Evolutionary conservation across 2,888 invertebrate genomes (phyloP).

Genomic region (Heliothis peltigera): DNA sequence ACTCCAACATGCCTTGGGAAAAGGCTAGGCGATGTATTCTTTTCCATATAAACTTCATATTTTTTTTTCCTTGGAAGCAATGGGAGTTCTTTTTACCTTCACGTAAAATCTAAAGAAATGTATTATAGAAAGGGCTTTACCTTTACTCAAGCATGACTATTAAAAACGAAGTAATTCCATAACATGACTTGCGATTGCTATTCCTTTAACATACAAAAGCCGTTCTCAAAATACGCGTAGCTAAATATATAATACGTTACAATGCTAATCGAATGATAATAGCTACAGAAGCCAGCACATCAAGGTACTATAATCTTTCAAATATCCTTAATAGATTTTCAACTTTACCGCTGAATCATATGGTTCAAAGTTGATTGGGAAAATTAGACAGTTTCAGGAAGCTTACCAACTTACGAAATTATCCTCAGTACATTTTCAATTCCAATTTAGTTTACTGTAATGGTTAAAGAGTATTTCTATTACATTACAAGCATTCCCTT

Average conservation of each 20-base stretch:
- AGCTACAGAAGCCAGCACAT: no score
- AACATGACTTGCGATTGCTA: background rate
- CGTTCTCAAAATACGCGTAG: background rate
- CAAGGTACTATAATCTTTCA: no score
- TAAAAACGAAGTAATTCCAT: background rate
- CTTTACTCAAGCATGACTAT: background rate
- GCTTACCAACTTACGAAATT: conserved; percentile 24
- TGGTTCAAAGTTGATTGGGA: no score
- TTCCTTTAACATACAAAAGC: background rate
- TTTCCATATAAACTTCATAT: no score
- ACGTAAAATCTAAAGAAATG: no score
- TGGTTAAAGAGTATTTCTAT: conserved; percentile 58
- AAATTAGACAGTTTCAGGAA: no score
- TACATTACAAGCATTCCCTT: conserved; percentile 56
- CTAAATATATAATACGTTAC: conserved; percentile 17
- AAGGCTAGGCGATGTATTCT: no score
- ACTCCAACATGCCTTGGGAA: no score
- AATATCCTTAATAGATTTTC: no score
- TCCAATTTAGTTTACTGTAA: conserved; percentile 55
- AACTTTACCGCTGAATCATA: no score
- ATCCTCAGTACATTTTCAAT: conserved; percentile 47
- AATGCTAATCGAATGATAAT: background rate
- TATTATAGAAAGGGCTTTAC: background rate
- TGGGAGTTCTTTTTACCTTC: no score
- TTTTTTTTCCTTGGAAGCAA: no score